Conservation (phyloP, 2,113 vertebrate species). For the Chaetura pelagica region DNA sequence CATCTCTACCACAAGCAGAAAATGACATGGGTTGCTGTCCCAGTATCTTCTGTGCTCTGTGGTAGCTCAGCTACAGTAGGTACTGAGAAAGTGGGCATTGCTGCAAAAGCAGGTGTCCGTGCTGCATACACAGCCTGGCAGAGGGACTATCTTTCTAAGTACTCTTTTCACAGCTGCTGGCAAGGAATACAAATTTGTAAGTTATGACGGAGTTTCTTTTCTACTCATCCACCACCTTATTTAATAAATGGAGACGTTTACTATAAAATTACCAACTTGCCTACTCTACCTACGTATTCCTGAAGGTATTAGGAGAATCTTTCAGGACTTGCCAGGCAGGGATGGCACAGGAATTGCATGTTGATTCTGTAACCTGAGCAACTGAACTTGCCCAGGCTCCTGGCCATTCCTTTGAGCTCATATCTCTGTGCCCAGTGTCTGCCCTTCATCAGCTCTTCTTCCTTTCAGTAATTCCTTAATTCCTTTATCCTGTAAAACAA, state of each 20-base stretch:
- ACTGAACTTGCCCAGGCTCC: neutral
- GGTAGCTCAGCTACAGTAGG: neutral
- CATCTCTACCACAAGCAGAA: neutral
- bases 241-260: neutral
- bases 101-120: neutral
- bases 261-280: neutral
- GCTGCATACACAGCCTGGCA: neutral
- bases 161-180: neutral
- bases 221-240: neutral
- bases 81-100: neutral
- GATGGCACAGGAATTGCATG: neutral
- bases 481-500: neutral
- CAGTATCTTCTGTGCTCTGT: neutral
- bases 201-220: neutral
- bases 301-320: neutral
- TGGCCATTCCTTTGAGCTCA: neutral
- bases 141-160: neutral
- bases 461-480: neutral
- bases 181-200: neutral
- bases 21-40: neutral
- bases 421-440: accelerated
- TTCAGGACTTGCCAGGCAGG: neutral
- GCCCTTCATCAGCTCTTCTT: neutral
- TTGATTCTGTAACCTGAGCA: neutral
- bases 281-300: neutral